Base-by-base conservation (phyloP, 2,797 vertebrate genomes). In the Brachyrhaphis roseni region DNA sequence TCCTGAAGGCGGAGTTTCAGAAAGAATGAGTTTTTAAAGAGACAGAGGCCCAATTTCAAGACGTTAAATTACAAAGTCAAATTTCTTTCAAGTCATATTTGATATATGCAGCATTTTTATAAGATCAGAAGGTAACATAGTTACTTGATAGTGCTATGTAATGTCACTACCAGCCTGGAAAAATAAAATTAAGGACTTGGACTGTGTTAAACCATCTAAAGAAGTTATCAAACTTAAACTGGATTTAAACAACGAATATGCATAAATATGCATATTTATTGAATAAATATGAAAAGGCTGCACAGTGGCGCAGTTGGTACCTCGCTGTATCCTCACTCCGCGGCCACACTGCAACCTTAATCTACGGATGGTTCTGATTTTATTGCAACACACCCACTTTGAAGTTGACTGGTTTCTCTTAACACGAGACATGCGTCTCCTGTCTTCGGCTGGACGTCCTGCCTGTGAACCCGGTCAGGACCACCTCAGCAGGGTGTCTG, bases 401-500 rank as follows among this genome's bases (percentile, higher is more conserved):
- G 86, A 92, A 88, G 89, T 90, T 79, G 87, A 90, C 74, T 75
- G 43, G 68, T 86, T 82, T 57, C 72, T 78, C 73, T 36, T 81
- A 73, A 88, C 78, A 41, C 76, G 49, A n/a, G 74, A 78, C 83
- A 72, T 36, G 34, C 74, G 73, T 77, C 74, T 86, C n/a, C 49
- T 23, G 15, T 79, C 55, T 31, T 74, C 70, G 66, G 78, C 68
- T 4, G 8, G 71, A 51, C 73, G 91, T 87, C 85, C 88, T 46
- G 72, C 49, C 64, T 49, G 59, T 89, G 90, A 91, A 91, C 90
- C 80, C 85, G 76, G 78, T 82, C 78, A 76, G 75, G 87, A 93
- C 88, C 89, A 88, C 88, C 87, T 89, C 77, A 2, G 68, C 88
- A 73, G 84, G 86, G 86, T 83, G 83, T 78, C 85, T 77, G 74